These are phyloP conservation scores for Eulithis prunata DNA, from an alignment of 2,888 invertebrate species.

Conservation along the genomic window DNA sequence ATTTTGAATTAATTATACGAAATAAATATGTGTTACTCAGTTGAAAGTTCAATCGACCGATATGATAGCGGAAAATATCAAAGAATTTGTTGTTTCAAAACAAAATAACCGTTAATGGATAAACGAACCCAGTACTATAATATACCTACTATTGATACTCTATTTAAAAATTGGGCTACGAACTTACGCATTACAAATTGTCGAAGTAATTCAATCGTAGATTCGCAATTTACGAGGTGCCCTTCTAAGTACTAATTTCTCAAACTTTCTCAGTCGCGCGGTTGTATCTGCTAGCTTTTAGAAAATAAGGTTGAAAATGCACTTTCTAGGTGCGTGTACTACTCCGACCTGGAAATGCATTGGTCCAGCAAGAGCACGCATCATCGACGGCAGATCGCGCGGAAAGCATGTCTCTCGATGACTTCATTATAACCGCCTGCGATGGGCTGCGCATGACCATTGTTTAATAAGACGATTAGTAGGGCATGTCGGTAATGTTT, in stretches of 20 bases:
- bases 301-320: constrained; percentile 23
- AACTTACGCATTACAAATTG: constrained; percentile 7
- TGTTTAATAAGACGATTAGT: constrained; percentile 42
- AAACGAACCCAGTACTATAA: not conserved
- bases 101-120: constrained; percentile 40
- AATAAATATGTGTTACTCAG: constrained; percentile 30
- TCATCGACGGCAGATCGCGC: constrained; percentile 59
- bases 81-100: constrained; percentile 41
- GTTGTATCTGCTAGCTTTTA: constrained; percentile 11
- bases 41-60: constrained; percentile 49
- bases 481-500: constrained; percentile 38
- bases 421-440: constrained; percentile 51
- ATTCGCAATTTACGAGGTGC: constrained; percentile 1
- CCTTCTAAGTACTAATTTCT: constrained; percentile 4
- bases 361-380: constrained; percentile 58
- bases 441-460: constrained; percentile 39
- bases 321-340: constrained; percentile 29
- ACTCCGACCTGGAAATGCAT: constrained; percentile 58
- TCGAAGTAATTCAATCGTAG: constrained; percentile 15
- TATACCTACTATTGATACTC: constrained; percentile 33
- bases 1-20: constrained; percentile 20
- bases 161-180: constrained; percentile 36
- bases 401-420: constrained; percentile 62
- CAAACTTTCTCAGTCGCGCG: not conserved
- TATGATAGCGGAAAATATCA: constrained; percentile 49